Base-by-base conservation (phyloP, 2,888 invertebrate species). In the Melikaiella ostensackeni region DNA sequence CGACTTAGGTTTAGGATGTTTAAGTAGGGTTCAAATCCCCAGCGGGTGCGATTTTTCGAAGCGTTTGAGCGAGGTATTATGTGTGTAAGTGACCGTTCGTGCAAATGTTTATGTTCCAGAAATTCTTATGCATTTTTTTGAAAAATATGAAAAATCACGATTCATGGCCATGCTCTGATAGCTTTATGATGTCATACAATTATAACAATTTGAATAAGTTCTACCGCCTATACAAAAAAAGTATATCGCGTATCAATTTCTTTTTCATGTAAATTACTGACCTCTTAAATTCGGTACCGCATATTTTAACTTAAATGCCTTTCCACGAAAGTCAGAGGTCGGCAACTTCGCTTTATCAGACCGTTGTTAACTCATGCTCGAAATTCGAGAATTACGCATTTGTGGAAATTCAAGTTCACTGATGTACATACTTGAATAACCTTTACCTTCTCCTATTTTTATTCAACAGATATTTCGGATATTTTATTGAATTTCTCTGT, bases 261-360 rank as follows among this genome's bases (percentile, higher is more conserved):
- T 63, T 35, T 33, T 8, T 63, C 33, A 63, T 63, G 35, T n/a
- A 63, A n/a, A 63, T 63, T 63, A 30, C 61, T 19, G 33, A 63
- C 57, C 24, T 57, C 57, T 57, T 57, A n/a, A 33, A 35, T 63
- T 63, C 4, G 19, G 11, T 63, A n/a, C 33, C n/a, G 35, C 9
- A 35, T 33, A 63, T n/a, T 35, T 63, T n/a, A 63, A n/a, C 33
- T n/a, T n/a, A 62, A 21, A 63, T 35, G 33, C 9, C 11, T 63
- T 63, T 63, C n/a, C n/a, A 11, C n/a, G 33, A n/a, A 35, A 63
- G 62, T 9, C 21, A 9, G n/a, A 62, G 62, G 62, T 62, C 35
- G 19, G 27, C 30, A 61, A 61, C 61, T 33, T 61, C 30, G 27
- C 8, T 33, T 61, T 61, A 61, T 61, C 61, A 61, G 61, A 61